Conservation (phyloP, 2,888 invertebrate species). For the Zaprionus lineosus region DNA sequence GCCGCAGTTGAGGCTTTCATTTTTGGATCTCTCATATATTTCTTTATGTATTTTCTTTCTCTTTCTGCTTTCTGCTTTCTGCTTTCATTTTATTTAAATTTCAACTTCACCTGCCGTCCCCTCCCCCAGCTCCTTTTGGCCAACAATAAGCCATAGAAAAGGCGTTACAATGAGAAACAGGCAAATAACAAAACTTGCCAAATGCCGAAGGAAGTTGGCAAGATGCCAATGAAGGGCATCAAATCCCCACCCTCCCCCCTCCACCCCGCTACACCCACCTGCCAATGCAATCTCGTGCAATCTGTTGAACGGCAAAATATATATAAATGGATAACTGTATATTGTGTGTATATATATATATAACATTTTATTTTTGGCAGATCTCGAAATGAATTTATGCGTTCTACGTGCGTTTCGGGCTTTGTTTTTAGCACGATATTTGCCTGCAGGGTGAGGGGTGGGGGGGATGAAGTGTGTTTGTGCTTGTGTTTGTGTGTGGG, state of each 20-base stretch:
- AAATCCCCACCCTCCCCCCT: neutral
- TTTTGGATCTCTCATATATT: too few relatives aligned
- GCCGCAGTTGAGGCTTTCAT: neutral
- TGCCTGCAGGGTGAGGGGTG: constrained; percentile 18
- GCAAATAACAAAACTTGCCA: constrained; percentile 59
- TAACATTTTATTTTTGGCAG: constrained; percentile 25
- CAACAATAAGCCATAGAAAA: constrained; percentile 53
- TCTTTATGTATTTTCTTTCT: neutral
- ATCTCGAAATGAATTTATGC: neutral
- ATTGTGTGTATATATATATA: neutral
- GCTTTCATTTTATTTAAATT: constrained; percentile 48
- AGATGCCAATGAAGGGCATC: constrained; percentile 7
- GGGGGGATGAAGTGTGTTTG: neutral
- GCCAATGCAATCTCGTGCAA: constrained; percentile 54
- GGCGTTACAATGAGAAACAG: constrained; percentile 59
- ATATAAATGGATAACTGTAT: too few relatives aligned
- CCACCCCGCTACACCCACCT: constrained; percentile 5
- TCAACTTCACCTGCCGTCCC: constrained; percentile 42
- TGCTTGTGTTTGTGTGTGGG: neutral
- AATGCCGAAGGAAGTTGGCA: constrained; percentile 32
- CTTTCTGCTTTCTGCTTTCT: constrained; percentile 27
- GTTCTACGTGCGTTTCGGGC: constrained; percentile 1
- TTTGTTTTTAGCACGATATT: constrained; percentile 46
- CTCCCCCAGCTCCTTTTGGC: neutral
- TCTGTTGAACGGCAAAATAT: constrained; percentile 58